These are phyloP conservation scores for Drosophila lutescens DNA, from an alignment of 2,888 invertebrate genomes.

Conservation along the genomic window DNA sequence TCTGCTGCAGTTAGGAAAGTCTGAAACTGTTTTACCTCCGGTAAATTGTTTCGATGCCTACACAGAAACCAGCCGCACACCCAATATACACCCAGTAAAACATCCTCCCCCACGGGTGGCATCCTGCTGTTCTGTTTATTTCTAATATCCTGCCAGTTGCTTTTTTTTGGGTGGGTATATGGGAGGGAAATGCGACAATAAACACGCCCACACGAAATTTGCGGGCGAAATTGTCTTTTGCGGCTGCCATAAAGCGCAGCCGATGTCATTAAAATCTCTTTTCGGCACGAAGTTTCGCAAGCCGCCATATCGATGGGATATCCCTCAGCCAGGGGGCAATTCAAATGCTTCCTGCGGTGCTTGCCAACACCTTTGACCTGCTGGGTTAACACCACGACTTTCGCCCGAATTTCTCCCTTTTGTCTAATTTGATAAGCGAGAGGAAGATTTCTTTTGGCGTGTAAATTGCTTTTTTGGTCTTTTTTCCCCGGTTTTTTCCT, in stretches of 20 bases:
- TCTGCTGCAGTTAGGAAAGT: conserved; percentile 25
- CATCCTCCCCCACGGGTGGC: conserved; percentile 16
- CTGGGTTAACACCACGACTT: conserved; percentile 18
- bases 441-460: conserved; percentile 48
- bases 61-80: background rate
- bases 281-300: conserved; percentile 53
- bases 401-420: conserved; percentile 55
- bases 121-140: conserved; percentile 71
- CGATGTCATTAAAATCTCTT: conserved; percentile 78
- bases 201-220: conserved; percentile 71
- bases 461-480: conserved; percentile 59
- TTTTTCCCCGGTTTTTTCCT: background rate
- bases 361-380: conserved; percentile 69
- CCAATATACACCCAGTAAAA: conserved; percentile 4
- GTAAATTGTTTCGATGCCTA: conserved; percentile 18
- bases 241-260: conserved; percentile 73
- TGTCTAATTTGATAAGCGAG: conserved; percentile 74
- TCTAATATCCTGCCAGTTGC: conserved; percentile 71
- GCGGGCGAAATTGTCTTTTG: conserved; percentile 47
- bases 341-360: conserved; percentile 55
- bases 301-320: conserved; percentile 60
- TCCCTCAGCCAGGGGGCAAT: conserved; percentile 56
- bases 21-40: conserved; percentile 22
- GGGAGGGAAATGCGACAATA: conserved; percentile 58
- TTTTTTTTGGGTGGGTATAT: conserved; percentile 1